A percentile compares a stretch with the other conserved stretches of the same genome.
Evolutionary conservation across 30 jellyfish, hydroid and myxozoan genomes (phyloP).

Genomic region (Clytia hemisphaerica): DNA sequence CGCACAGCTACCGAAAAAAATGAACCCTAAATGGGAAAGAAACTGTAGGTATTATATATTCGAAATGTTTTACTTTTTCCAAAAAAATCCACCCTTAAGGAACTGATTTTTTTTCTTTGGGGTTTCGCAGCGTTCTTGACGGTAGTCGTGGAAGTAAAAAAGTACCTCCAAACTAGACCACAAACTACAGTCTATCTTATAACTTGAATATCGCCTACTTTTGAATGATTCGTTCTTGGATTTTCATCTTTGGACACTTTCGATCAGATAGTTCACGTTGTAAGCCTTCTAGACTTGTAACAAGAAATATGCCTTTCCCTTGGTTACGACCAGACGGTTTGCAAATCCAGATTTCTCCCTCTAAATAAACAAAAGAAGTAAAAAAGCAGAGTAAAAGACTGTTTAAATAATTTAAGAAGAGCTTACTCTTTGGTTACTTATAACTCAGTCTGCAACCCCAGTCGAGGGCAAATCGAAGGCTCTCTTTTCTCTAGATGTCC

Average conservation of each 20-base stretch:
- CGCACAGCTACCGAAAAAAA: no score
- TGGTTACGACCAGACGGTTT: constrained; percentile 90
- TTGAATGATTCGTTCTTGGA: constrained; percentile 49
- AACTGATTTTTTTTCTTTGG: no score
- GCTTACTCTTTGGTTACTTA: neutral
- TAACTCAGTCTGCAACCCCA: neutral
- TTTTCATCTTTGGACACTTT: neutral
- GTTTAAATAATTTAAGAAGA: neutral
- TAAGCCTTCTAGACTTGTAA: constrained; percentile 23
- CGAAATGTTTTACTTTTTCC: no score
- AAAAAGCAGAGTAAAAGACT: neutral
- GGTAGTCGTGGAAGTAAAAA: neutral
- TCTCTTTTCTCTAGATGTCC: no score
- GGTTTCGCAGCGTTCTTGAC: neutral
- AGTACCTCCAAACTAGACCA: neutral
- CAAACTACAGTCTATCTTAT: no score
- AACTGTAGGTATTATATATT: no score
- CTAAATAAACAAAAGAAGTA: constrained; percentile 7
- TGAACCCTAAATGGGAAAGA: no score
- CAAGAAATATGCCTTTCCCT: constrained; percentile 90
- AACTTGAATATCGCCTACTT: no score
- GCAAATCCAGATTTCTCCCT: constrained; percentile 89
- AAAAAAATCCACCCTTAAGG: no score
- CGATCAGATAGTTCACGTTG: constrained; percentile 21
- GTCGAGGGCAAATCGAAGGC: no score